Evolutionary conservation across 2,113 vertebrate genomes (phyloP), one percentile per base, ranked within the genome.

Genomic region (Sapayoa aenigma): DNA sequence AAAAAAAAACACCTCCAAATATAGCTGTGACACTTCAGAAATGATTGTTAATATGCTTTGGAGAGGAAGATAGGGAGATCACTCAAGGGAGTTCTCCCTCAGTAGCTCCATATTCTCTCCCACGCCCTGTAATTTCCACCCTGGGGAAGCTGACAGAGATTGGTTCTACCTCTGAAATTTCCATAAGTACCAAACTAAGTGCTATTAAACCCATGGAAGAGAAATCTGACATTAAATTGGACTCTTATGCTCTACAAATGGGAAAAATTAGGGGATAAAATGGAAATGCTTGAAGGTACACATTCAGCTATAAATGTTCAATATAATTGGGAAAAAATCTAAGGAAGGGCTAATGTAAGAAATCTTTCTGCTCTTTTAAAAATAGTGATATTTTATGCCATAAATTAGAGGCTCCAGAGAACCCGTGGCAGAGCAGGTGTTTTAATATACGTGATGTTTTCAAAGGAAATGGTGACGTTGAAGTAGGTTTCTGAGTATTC

Each of bases 161-260:
- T 96, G 90, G 83, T 91, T 95, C 90, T 95, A 89, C 68, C 84
- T 82, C 28, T 88, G 95, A 96, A 95, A 96, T 97, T 96, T 97
- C 93, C 83, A 18, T 96, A 97, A 97, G 91, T 95, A 93, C 49
- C 68, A 85, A 89, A 92, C 78, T 93, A 95, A 96, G 90, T 93
- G 95, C 90, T 97, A 95, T 97, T 96, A 97, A 95, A 93, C 59
- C 27, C 75, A 91, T 77, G 75, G 93, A 95, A 95, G 83, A 91
- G 88, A 95, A 96, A 95, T 95, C 96, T 92, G 74, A 95, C 84
- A 88, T 89, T 92, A 94, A 97, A 97, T 97, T 88, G 93, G 68
- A 92, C 83, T 88, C 87, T 96, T 90, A 91, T 35, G 62, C 72
- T 58, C 90, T 66, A 81, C 5, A 5, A 95, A 93, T 94, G 76